These are phyloP conservation scores for Graptemys geographica DNA, from an alignment of 2,797 vertebrate genomes.

Conservation along the genomic window DNA sequence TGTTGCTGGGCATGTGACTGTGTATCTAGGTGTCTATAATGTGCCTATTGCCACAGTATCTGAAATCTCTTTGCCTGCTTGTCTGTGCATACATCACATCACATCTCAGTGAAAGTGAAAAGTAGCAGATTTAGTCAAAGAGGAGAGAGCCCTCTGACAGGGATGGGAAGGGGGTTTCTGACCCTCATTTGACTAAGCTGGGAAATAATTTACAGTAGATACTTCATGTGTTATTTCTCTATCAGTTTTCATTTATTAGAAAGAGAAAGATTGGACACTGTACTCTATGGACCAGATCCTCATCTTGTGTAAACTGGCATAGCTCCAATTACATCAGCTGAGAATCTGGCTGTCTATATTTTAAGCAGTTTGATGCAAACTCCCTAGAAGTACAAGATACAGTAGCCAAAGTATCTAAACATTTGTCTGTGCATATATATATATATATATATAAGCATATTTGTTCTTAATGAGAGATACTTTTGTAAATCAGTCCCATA, in stretches of 20 bases:
- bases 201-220: not conserved
- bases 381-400: not conserved
- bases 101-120: not conserved
- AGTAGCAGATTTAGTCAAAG: not conserved
- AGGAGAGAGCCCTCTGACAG: not conserved
- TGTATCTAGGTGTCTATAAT: not conserved
- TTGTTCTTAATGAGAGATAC: not conserved
- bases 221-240: not conserved
- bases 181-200: not conserved
- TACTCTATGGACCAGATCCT: not conserved
- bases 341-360: not conserved
- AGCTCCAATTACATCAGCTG: not conserved
- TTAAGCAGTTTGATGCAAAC: not conserved
- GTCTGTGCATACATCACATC: not conserved
- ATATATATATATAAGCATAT: rapidly evolving
- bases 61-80: not conserved
- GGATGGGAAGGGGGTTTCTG: not conserved
- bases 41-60: not conserved
- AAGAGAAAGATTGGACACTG: not conserved
- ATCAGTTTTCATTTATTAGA: not conserved
- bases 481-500: not conserved
- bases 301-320: not conserved
- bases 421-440: not conserved
- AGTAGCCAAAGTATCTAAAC: not conserved
- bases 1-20: rapidly evolving